Base-by-base conservation (phyloP, 2,888 invertebrate species). In the Chelonus formosanus region DNA sequence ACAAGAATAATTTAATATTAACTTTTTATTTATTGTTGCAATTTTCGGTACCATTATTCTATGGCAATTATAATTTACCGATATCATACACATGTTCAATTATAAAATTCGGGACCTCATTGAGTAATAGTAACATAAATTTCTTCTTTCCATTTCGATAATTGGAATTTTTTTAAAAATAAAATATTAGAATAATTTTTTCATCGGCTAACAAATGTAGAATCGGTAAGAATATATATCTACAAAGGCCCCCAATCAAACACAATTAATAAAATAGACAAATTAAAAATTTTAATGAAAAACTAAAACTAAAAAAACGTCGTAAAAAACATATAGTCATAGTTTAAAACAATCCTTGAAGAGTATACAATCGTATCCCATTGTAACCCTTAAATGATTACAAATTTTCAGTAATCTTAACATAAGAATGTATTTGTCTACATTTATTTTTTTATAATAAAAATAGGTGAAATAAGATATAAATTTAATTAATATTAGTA, bases 181-280 rank as follows among this genome's bases (percentile, higher is more conserved):
- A 65, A 44, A 5, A 50, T 10, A 52, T 54, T 50, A 10, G 20
- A 53, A 36, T 36, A 32, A 63, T 54, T 43, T 32, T 63, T 63
- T 53, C 59, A 34, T 5, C 20, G 20, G 32, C 45, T 52, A 67
- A 65, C 10, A 31, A 53, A 57, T 35, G 20, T 48, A 36, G 50
- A 50, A n/a, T 8, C 31, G 52, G 40, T 7, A 45, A 71, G 74
- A 76, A 74, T 75, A 73, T 67, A 73, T 81, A 81, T 77, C 78
- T 79, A 79, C 78, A 80, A 76, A 79, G 77, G 75, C 76, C 78
- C 78, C 73, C 75, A 58, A 67, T 55, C 3, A 35, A 10, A 10
- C 3, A 8, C 3, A 8, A 35, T 54, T 56, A 5, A 3, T 8
- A 44, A 6, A 20, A 56, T 20, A 5, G 10, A 56, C 31, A 34